phyloP scores from a whole-genome alignment of 2,888 invertebrate genomes.

The Brachylomia viminalis region DNA sequence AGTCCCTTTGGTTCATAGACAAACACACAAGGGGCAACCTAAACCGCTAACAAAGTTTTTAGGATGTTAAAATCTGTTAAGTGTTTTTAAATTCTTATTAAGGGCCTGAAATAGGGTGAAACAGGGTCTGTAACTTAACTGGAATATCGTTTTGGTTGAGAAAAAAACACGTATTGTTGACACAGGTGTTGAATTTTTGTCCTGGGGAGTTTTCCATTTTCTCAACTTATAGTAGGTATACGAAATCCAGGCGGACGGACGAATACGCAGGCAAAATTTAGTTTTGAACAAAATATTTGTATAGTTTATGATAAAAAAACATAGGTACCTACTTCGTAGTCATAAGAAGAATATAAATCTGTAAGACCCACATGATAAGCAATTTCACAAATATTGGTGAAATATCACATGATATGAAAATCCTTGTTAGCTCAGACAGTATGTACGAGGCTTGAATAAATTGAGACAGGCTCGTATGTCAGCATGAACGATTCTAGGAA shows the following conservation, averaged over 20 bases:
- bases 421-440: conserved; percentile 59
- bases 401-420: conserved; percentile 59
- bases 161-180: not conserved
- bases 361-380: conserved; percentile 52
- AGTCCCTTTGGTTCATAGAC: not conserved
- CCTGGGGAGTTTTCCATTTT: not conserved
- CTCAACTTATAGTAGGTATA: not conserved
- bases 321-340: conserved; percentile 23
- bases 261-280: not conserved
- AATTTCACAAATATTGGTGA: conserved; percentile 58
- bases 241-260: not conserved
- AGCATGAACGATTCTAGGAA: conserved; percentile 41
- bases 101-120: not conserved
- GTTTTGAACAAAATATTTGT: conserved; percentile 12
- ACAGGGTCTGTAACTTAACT: not conserved
- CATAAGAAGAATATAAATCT: conserved; percentile 48
- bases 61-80: too few species aligned
- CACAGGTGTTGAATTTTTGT: not conserved
- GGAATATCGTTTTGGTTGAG: not conserved
- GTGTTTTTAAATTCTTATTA: not conserved
- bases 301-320: conserved; percentile 27
- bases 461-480: conserved; percentile 51
- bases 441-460: conserved; percentile 59
- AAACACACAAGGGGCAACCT: not conserved
- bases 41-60: not conserved